Evolutionary conservation across 2,113 vertebrate genomes (phyloP).

Genomic region (Bubo scandiacus): DNA sequence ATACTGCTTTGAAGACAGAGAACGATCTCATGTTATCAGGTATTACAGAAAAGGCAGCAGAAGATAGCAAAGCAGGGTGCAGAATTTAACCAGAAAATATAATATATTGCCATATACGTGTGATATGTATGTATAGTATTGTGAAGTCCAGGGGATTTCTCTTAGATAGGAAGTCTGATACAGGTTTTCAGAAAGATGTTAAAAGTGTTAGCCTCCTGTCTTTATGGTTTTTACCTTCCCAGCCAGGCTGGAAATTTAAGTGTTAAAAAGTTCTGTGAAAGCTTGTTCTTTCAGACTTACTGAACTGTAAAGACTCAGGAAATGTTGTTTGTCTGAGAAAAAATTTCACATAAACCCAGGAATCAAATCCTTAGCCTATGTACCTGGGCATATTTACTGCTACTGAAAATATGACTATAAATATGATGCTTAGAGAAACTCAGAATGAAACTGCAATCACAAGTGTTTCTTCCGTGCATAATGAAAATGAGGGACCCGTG

Average conservation of each 20-base stretch:
- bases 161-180: neutral
- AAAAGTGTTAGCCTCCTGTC: neutral
- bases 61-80: rapidly evolving
- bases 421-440: neutral
- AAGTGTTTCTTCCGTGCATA: neutral
- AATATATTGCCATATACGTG: neutral
- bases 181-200: neutral
- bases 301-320: neutral
- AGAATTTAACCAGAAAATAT: neutral
- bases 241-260: neutral
- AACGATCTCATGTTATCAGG: neutral
- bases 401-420: neutral
- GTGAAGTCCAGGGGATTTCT: neutral
- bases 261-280: neutral
- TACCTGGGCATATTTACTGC: neutral
- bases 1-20: neutral
- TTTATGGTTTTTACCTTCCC: neutral
- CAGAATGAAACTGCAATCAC: neutral
- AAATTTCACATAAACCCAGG: neutral
- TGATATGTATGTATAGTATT: too few relatives aligned
- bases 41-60: neutral
- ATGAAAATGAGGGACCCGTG: neutral
- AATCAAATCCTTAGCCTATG: neutral
- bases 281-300: neutral
- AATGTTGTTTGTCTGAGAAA: neutral